phyloP scores from a whole-genome alignment of 2,888 invertebrate species.

The Bimastos eiseni region DNA sequence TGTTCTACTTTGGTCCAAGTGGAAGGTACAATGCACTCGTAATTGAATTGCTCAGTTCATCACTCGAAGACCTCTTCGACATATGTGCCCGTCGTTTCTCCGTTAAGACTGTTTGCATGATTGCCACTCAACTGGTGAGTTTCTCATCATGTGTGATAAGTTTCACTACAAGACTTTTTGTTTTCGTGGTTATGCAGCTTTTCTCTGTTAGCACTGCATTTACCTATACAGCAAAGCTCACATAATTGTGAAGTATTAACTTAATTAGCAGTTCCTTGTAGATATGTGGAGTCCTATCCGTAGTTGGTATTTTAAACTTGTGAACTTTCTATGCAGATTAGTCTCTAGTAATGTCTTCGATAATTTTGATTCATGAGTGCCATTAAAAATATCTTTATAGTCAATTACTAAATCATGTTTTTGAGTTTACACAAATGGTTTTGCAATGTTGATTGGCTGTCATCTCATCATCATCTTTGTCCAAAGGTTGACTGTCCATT shows the following conservation, averaged over 20 bases:
- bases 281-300: background rate
- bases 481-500: background rate
- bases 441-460: background rate
- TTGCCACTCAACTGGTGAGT: slow-evolving; percentile 91
- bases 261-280: too few species aligned
- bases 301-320: background rate
- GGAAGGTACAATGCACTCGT: slow-evolving; percentile 84
- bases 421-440: background rate
- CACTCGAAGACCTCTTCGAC: slow-evolving; percentile 98
- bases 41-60: slow-evolving; percentile 97
- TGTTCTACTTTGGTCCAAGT: slow-evolving; percentile 78
- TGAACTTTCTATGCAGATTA: background rate
- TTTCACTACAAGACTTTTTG: background rate
- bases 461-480: background rate
- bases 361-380: background rate
- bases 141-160: background rate
- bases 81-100: slow-evolving; percentile 97
- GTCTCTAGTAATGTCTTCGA: background rate
- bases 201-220: background rate
- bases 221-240: too few species aligned
- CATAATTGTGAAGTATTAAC: too few species aligned
- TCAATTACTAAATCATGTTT: background rate
- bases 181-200: background rate
- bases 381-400: background rate
- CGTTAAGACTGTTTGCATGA: slow-evolving; percentile 95